Evolutionary conservation across 2,888 invertebrate genomes (phyloP), one percentile per base, ranked within the genome.

Genomic region (Eilema caniola): DNA sequence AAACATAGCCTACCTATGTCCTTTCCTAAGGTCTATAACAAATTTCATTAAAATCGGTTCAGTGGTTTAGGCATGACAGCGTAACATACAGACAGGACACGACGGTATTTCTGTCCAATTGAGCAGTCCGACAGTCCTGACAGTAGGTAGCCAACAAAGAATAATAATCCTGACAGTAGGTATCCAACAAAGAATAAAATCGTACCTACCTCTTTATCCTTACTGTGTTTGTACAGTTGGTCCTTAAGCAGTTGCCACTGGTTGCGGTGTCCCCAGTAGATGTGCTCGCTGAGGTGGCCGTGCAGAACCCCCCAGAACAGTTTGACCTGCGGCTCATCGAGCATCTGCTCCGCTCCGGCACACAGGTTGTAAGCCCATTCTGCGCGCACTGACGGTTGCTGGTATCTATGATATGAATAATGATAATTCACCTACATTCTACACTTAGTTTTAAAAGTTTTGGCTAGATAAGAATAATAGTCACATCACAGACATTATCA

Each of bases 341-440:
- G 85, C 92, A 92, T 91, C 82, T 93, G 94, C 74, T 95, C 95
- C 0, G 92, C 94, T 62, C 94, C 92, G 1, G 93, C 93, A 84
- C 95, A 95, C 76, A 95, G 82, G 82, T 95, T 95, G 88, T 95
- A 95, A 11, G 95, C 94, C 95, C 95, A 95, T 75, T 95, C 95
- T 0, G 94, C 95, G n/a, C 95, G 93, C 31, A 95, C 91, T 5
- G 90, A 89, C 0, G 92, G 84, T 76, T 95, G 95, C 63, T 93
- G 94, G 82, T 95, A 95, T 76, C 95, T 95, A 69, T 0, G 16
- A 53, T 53, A n/a, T 28, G n/a, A n/a, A n/a, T n/a, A n/a, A n/a
- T n/a, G 3, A 28, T 28, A 28, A 20, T 47, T 47, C 47, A 47
- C 47, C 7, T 20, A 20, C 47, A 53, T 53, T 53, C 24, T 59